Evolutionary conservation across 1,140 invertebrate genomes (phyloP).

Genomic region (Babylonia areolata): DNA sequence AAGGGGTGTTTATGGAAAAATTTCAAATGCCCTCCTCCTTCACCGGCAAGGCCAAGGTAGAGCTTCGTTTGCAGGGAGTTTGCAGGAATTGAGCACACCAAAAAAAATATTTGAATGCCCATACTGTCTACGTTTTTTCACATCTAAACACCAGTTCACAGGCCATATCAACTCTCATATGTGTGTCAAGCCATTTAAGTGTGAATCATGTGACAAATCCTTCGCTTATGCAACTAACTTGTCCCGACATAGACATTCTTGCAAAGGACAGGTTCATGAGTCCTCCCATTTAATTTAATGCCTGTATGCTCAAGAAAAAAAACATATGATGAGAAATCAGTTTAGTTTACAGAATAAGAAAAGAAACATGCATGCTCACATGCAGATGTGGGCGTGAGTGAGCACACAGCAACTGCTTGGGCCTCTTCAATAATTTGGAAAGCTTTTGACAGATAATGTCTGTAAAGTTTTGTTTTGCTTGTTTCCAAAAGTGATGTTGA

Average conservation of each 20-base stretch:
- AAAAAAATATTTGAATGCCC: constrained; percentile 43
- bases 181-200: constrained; percentile 43
- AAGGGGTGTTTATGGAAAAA: not conserved
- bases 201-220: constrained; percentile 46
- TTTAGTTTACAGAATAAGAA: no score
- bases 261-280: constrained; percentile 13
- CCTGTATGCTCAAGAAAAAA: no score
- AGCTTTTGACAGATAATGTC: no score
- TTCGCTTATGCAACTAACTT: constrained; percentile 53
- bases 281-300: not conserved
- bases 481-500: not conserved
- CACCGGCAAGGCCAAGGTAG: not conserved
- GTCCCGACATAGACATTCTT: constrained; percentile 43
- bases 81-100: not conserved
- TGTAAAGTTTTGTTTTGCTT: not conserved
- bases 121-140: constrained; percentile 42
- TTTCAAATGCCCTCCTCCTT: constrained; percentile 23
- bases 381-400: no score
- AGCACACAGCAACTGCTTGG: not conserved
- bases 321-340: no score
- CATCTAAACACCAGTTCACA: constrained; percentile 47
- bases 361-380: not conserved
- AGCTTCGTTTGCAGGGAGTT: not conserved
- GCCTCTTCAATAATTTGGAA: constrained; percentile 6
- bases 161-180: constrained; percentile 49